Base-by-base conservation (phyloP, 2,113 vertebrate genomes). In the Talpa occidentalis region DNA sequence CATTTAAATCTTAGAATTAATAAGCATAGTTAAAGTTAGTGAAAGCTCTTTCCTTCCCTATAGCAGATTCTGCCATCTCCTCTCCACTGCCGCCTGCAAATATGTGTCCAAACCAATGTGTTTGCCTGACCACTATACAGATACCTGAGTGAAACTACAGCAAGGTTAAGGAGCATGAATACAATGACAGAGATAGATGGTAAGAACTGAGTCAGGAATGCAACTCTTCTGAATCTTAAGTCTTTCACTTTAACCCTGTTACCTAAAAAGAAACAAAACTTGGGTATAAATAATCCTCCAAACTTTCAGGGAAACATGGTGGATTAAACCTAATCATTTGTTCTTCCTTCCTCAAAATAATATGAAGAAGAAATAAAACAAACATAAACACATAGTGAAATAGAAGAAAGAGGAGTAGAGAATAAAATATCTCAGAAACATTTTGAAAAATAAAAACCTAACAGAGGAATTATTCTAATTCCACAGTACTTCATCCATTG, bases 181-280 rank as follows among this genome's bases (percentile, higher is more conserved):
- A 56, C 1, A 0, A 16, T 69, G 88, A 82, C 62, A 62, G 59
- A 67, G 66, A 88, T 28, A n/a, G 54, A 74, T 22, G 3, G 14
- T 72, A 42, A 93, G 59, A 82, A 79, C 21, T 60, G 11, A 59
- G 59, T 30, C 37, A 66, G 82, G 11, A 49, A 47, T 74, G 82
- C 52, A 69, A 64, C 59, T 64, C 52, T 88, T 82, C 15, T 59
- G 28, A 76, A 59, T 91, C 30, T 95, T 93, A 73, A 88, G 95
- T 86, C 64, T 90, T 3, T 79, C 30, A 54, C 32, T 82, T 87
- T 32, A 74, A 10, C 60, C 78, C 12, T 92, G 60, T 62, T 73
- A 62, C 35, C 42, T 62, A 73, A 56, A 74, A 91, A 67, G 56
- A 93, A 90, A 72, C 15, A 64, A 88, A 42, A 12, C 22, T 95